These are phyloP conservation scores for Ptychochromis oligacanthus DNA, from an alignment of 2,113 vertebrate genomes.

Conservation along the genomic window DNA sequence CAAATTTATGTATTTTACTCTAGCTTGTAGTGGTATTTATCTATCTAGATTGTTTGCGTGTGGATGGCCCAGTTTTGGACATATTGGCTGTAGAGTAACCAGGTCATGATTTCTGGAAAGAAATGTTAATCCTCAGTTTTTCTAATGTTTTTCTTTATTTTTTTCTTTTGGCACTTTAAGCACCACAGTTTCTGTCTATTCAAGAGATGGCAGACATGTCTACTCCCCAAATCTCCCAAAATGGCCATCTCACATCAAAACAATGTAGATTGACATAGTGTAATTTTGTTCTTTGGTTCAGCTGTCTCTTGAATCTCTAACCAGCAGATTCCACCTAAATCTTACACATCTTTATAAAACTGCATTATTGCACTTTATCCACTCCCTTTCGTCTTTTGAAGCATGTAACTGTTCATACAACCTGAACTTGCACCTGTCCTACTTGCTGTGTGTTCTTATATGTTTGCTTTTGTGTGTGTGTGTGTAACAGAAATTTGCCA, in stretches of 20 bases:
- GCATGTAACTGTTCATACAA: background rate
- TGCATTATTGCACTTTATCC: background rate
- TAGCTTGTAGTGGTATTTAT: background rate
- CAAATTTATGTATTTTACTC: background rate
- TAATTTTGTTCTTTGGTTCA: background rate
- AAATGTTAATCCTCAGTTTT: background rate
- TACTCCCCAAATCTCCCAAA: background rate
- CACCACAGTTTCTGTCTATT: background rate
- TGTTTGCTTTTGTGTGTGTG: background rate
- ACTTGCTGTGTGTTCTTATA: conserved; percentile 20
- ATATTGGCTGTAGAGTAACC: background rate
- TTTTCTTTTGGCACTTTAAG: background rate
- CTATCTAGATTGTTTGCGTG: background rate
- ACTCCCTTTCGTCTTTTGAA: background rate
- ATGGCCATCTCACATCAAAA: background rate
- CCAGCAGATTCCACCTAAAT: background rate
- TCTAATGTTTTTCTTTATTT: too few species aligned
- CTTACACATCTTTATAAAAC: background rate
- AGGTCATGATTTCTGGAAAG: background rate
- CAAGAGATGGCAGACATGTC: background rate
- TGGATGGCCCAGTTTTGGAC: background rate
- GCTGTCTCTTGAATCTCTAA: background rate
- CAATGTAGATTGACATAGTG: background rate
- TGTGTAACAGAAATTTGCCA: conserved; percentile 77
- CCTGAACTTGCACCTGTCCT: background rate